Base-by-base conservation (phyloP, 2,797 vertebrate species). In the Hyperoplus lanceolatus region DNA sequence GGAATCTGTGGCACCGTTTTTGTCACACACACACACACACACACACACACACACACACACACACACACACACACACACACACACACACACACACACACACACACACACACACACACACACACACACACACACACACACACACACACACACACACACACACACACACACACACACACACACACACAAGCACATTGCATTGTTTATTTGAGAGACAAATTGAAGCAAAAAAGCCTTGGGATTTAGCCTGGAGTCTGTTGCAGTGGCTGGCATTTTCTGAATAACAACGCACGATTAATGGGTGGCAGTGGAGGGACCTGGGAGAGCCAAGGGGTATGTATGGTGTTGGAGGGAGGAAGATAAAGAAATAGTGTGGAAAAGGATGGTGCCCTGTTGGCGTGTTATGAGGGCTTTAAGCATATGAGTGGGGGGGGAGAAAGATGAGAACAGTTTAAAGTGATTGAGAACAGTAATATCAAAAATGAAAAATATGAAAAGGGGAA, bases 281-380 rank as follows among this genome's bases (percentile, higher is more conserved):
- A 87, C 75, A 73, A 62, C 68, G 13, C 55, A 69, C 60, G 84
- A 87, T 90, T 86, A 84, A 90, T 89, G 86, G 71, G 49, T 39
- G 72, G 53, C 64, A 75, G 79, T 18, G 69, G 49, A 50, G 70
- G 73, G 84, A 74, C 72, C 14, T 55, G 54, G 71, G 56, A 67
- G 54, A 69, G 73, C 66, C 46, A 51, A 72, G 46, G 71, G 66
- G 61, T 59, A 53, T 3, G 29, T 59, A 53, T 3, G 29, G 18
- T 53, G 58, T 49, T 76, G 65, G 57, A 63, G 18, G 38, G 46
- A 73, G 59, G n/a, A 49, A 67, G 64, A 84, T 61, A 78, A 77
- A 80, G 70, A 65, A 65, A 62, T 13, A 42, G n/a, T 51, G n/a
- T 51, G 15, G 39, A 1, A 59, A 59, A 65, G 43, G 64, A 75